A percentile compares a stretch with the other conserved stretches of the same genome.
Conservation (phyloP, 2,888 invertebrate genomes). For the Tenthredo amoena region DNA sequence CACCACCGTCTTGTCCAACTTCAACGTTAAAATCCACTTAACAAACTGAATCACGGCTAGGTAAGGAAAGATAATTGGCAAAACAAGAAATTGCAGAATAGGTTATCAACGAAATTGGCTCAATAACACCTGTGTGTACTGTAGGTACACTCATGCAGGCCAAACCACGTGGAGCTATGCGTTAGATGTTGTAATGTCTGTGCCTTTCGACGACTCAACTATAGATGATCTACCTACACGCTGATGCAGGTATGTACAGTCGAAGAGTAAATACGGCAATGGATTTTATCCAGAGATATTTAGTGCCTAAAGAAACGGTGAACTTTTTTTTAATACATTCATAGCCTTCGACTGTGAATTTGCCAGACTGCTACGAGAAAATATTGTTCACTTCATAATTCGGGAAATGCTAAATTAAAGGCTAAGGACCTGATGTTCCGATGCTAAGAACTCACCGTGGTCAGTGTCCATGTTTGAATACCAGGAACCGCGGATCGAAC, state of each 20-base stretch:
- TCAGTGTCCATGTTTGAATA: constrained; percentile 43
- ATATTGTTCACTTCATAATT: background rate
- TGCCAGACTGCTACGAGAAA: background rate
- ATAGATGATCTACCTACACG: background rate
- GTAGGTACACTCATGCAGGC: background rate
- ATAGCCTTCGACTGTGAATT: background rate
- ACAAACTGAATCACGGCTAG: constrained; percentile 30
- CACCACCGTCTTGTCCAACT: constrained; percentile 3
- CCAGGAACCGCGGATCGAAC: constrained; percentile 42
- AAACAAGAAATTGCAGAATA: constrained; percentile 5
- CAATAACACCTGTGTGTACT: background rate
- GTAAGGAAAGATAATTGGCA: constrained; percentile 22
- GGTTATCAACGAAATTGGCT: constrained; percentile 38
- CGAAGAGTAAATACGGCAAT: background rate
- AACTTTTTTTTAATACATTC: background rate
- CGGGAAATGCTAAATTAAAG: background rate
- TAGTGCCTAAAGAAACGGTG: background rate
- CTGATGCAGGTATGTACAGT: background rate
- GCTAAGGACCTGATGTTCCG: background rate
- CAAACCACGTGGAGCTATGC: background rate
- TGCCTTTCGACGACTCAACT: constrained; percentile 33
- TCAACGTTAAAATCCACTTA: background rate
- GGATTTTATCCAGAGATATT: background rate
- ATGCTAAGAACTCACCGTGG: constrained; percentile 39
- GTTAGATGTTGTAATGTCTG: background rate